Evolutionary conservation across 2,888 invertebrate genomes (phyloP).

Genomic region (Chesias legatella): DNA sequence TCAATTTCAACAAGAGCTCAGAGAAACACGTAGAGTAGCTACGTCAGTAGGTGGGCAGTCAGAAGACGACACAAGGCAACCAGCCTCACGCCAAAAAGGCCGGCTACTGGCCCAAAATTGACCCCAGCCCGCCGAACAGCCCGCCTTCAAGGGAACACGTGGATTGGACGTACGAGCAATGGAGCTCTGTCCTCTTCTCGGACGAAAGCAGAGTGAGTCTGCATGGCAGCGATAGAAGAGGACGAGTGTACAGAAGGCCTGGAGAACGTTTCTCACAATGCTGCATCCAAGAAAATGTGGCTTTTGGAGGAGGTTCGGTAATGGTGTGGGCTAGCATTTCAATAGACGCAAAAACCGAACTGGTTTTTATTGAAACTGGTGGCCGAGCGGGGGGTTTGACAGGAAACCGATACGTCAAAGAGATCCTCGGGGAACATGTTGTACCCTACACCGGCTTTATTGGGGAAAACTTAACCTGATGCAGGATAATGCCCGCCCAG

Average conservation of each 20-base stretch:
- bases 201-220: conserved; percentile 18
- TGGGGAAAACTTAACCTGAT: conserved; percentile 13
- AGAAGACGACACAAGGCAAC: too few species aligned
- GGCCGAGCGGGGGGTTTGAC: conserved; percentile 5
- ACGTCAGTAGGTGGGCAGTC: too few species aligned
- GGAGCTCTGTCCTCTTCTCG: too few species aligned
- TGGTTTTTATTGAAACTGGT: conserved; percentile 4
- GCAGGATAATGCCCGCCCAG: conserved; percentile 14
- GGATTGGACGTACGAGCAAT: too few species aligned
- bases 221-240: conserved; percentile 20
- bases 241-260: conserved; percentile 21
- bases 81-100: too few species aligned
- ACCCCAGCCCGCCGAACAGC: too few species aligned
- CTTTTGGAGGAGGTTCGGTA: conserved; percentile 15
- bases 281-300: conserved; percentile 15
- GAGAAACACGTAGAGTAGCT: too few species aligned
- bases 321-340: conserved; percentile 19
- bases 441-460: conserved; percentile 8
- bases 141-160: too few species aligned
- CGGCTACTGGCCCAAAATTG: too few species aligned
- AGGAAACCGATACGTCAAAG: conserved; percentile 4
- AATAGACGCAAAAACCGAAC: conserved; percentile 1
- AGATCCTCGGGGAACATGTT: conserved; percentile 8
- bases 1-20: too few species aligned
- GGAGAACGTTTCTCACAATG: conserved; percentile 16